A percentile compares a stretch with the other conserved stretches of the same genome.
These are phyloP conservation scores for Orthosia incerta DNA, from an alignment of 2,888 invertebrate species.

Conservation along the genomic window DNA sequence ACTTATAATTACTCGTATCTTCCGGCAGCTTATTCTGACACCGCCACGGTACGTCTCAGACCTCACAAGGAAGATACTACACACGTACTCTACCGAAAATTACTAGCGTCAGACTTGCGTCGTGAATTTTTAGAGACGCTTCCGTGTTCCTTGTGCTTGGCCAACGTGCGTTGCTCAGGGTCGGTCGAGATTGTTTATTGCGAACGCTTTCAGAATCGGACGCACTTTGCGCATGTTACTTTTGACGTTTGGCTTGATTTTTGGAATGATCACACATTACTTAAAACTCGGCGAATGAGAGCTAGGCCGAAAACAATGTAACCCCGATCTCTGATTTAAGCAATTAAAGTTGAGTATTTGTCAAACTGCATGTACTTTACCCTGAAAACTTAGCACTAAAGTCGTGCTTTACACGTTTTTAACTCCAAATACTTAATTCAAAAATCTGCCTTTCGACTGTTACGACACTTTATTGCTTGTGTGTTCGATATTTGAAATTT, in stretches of 20 bases:
- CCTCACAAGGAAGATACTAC: conserved; percentile 83
- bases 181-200: conserved; percentile 69
- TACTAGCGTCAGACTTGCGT: conserved; percentile 80
- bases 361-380: too few species aligned
- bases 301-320: too few species aligned
- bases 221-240: conserved; percentile 35
- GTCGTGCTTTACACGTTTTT: too few species aligned
- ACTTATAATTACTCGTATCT: conserved; percentile 47
- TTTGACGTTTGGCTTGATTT: neutral
- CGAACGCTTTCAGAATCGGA: conserved; percentile 67
- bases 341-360: too few species aligned
- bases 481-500: too few species aligned
- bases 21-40: conserved; percentile 52
- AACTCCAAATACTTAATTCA: too few species aligned
- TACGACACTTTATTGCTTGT: too few species aligned
- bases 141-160: conserved; percentile 83
- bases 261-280: neutral
- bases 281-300: too few species aligned
- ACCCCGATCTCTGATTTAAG: too few species aligned
- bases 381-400: too few species aligned
- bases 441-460: too few species aligned
- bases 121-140: conserved; percentile 87
- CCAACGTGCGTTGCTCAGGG: conserved; percentile 73
- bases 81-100: conserved; percentile 87
- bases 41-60: conserved; percentile 69